A percentile compares a stretch with the other conserved stretches of the same genome.
phyloP scores from a whole-genome alignment of 1,140 invertebrate genomes.

The Lucilia cuprina region DNA sequence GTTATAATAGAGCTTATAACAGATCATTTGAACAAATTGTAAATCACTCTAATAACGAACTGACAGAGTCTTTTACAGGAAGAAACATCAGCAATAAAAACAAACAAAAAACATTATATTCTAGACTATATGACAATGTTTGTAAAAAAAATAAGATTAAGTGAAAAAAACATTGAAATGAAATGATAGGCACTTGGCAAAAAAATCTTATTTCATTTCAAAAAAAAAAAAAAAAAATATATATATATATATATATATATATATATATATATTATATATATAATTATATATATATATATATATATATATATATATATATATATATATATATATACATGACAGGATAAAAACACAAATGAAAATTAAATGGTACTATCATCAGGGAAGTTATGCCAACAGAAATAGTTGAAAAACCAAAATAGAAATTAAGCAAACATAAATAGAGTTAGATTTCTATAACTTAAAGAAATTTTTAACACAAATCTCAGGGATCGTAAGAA shows the following conservation, averaged over 20 bases:
- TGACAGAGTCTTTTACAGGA: neutral
- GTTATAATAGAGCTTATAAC: neutral
- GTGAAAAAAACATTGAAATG: neutral
- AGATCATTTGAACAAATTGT: constrained; percentile 25
- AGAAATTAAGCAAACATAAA: no score
- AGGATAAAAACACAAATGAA: neutral
- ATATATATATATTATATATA: no score
- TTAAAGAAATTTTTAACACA: no score
- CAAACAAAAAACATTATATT: neutral
- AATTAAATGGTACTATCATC: neutral
- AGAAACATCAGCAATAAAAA: neutral
- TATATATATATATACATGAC: no score
- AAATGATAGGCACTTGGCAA: constrained; percentile 18
- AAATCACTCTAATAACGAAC: constrained; percentile 24
- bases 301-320: no score
- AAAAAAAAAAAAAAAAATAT: neutral
- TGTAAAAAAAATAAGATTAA: neutral
- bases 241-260: no score
- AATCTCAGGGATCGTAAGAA: no score
- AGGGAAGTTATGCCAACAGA: neutral
- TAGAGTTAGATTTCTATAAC: no score
- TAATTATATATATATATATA: no score
- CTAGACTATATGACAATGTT: neutral
- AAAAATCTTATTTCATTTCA: neutral
- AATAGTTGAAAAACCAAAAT: no score